Conservation (phyloP, 2,113 vertebrate species). For the Saguinus imperator region DNA sequence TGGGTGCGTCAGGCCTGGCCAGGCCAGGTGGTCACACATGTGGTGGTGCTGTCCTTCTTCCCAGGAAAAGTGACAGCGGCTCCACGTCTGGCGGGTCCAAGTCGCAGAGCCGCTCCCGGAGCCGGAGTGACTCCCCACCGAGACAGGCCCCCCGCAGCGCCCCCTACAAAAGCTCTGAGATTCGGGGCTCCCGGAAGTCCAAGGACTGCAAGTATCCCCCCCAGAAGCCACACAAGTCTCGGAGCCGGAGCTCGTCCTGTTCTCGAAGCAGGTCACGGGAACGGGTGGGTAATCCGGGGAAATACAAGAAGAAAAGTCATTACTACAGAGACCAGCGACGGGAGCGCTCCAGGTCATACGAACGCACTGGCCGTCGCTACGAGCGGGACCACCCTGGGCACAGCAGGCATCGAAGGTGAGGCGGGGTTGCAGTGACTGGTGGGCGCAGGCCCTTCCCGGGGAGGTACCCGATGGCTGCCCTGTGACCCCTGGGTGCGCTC, state of each 20-base stretch:
- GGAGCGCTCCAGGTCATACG: constrained; percentile 84
- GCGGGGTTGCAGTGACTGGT: fast-evolving
- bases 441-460: background rate
- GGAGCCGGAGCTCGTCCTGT: constrained; percentile 82
- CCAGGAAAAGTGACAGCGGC: constrained; percentile 86
- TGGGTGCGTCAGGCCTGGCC: background rate
- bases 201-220: constrained; percentile 83
- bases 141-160: constrained; percentile 80
- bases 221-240: constrained; percentile 72
- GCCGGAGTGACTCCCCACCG: constrained; percentile 87
- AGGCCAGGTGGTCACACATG: background rate
- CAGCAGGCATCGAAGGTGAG: constrained; percentile 85
- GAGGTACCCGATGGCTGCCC: background rate
- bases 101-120: constrained; percentile 86
- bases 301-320: constrained; percentile 88
- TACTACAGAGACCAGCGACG: constrained; percentile 82
- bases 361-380: constrained; percentile 82
- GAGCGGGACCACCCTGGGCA: constrained; percentile 85
- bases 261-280: constrained; percentile 86
- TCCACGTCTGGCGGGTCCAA: constrained; percentile 86
- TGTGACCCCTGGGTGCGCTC: background rate
- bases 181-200: constrained; percentile 81
- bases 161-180: constrained; percentile 81
- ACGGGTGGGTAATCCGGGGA: constrained; percentile 81
- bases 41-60: background rate